Evolutionary conservation across 2,113 vertebrate species (phyloP).

Genomic region (Trichomycterus rosablanca): DNA sequence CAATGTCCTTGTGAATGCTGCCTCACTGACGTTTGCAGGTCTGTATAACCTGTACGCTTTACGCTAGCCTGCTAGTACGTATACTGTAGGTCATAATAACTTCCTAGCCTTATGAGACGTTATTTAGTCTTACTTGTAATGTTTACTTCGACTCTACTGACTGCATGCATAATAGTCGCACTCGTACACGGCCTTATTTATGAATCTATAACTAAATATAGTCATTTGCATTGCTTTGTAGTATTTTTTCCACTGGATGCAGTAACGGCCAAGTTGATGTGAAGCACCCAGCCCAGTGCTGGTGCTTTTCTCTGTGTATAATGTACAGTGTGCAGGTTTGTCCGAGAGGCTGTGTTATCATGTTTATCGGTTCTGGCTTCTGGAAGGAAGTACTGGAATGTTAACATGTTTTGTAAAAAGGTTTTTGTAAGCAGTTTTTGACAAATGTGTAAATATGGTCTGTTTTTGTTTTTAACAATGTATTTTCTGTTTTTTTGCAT

Average conservation of each 20-base stretch:
- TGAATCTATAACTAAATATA: constrained; percentile 53
- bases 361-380: constrained; percentile 60
- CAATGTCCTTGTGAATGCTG: no score
- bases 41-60: neutral
- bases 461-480: constrained; percentile 55
- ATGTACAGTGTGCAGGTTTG: constrained; percentile 39
- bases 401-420: constrained; percentile 54
- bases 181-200: constrained; percentile 72
- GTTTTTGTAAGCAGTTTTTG: constrained; percentile 58
- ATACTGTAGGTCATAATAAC: constrained; percentile 51
- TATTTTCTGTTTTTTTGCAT: constrained; percentile 59
- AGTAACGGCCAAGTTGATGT: constrained; percentile 14
- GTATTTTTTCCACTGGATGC: constrained; percentile 31
- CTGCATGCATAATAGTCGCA: constrained; percentile 65
- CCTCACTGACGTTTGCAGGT: constrained; percentile 22
- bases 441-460: constrained; percentile 61
- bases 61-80: constrained; percentile 19
- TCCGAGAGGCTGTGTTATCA: constrained; percentile 39
- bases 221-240: constrained; percentile 33
- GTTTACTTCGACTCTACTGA: constrained; percentile 66
- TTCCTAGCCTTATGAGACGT: constrained; percentile 71
- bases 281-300: no score
- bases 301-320: constrained; percentile 50
- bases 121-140: constrained; percentile 67
- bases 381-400: no score